Conservation (phyloP, 2,888 invertebrate species). For the Polymixis flavicincta region DNA sequence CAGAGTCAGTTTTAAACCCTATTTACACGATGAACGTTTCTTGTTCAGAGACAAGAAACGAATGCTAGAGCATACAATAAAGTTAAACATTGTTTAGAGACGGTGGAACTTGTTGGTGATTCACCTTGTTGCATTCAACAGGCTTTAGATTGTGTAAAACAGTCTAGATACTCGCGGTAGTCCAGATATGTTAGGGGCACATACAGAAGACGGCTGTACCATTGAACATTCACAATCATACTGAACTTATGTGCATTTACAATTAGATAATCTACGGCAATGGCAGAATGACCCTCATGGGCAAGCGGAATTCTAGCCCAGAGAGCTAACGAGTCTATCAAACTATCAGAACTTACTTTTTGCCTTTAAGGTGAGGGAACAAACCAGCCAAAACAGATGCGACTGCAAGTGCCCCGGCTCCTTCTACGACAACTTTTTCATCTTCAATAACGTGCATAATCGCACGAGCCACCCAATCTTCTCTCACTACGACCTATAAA, state of each 20-base stretch:
- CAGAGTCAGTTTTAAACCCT: neutral
- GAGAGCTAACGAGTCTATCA: neutral
- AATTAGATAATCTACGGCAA: neutral
- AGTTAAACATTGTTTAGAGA: constrained; percentile 4
- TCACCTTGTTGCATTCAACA: neutral
- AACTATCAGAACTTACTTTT: constrained; percentile 91
- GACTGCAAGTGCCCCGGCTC: constrained; percentile 95
- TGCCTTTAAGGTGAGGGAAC: constrained; percentile 95
- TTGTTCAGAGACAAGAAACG: too few relatives aligned
- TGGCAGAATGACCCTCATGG: neutral
- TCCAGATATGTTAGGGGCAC: too few relatives aligned
- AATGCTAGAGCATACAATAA: neutral
- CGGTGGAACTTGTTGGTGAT: neutral
- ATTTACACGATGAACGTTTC: neutral
- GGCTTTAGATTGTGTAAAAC: neutral
- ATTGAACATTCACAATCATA: too few relatives aligned
- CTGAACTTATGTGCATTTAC: neutral
- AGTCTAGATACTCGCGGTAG: neutral
- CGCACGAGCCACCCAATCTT: constrained; percentile 95
- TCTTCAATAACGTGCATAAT: constrained; percentile 94
- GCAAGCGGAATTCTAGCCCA: neutral
- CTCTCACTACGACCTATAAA: constrained; percentile 93
- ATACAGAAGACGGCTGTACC: neutral
- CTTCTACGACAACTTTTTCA: constrained; percentile 97
- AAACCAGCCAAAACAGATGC: constrained; percentile 95